These are phyloP conservation scores for Sciurus carolinensis DNA, from an alignment of 2,797 vertebrate species.

Conservation along the genomic window DNA sequence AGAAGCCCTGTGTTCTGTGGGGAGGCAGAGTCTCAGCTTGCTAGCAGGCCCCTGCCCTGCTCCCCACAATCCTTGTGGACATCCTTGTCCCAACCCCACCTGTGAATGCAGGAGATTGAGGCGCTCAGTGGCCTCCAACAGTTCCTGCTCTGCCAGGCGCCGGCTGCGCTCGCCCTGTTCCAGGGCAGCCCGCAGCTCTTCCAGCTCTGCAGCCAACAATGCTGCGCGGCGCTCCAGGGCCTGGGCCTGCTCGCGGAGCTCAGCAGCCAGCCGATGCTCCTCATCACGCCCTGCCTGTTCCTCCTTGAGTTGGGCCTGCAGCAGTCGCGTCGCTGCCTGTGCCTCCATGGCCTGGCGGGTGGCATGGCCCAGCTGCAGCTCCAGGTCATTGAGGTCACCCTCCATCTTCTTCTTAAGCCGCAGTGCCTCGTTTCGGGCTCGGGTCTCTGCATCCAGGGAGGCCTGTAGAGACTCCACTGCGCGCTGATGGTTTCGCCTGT, in stretches of 20 bases:
- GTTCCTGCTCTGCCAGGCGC: constrained; percentile 95
- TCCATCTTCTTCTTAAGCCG: constrained; percentile 97
- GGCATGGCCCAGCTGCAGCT: constrained; percentile 95
- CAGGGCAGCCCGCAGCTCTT: constrained; percentile 93
- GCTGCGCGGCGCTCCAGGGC: constrained; percentile 94
- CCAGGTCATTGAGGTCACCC: constrained; percentile 96
- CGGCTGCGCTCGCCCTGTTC: constrained; percentile 95
- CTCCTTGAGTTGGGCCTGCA: constrained; percentile 96
- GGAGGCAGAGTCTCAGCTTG: constrained; percentile 49
- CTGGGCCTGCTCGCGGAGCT: constrained; percentile 94
- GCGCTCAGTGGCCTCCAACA: constrained; percentile 94
- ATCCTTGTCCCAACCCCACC: constrained; percentile 84
- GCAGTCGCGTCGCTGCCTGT: constrained; percentile 93
- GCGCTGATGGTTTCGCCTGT: constrained; percentile 95
- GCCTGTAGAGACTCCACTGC: constrained; percentile 95
- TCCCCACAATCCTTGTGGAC: rapidly evolving
- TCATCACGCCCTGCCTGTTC: constrained; percentile 95
- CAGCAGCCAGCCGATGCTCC: constrained; percentile 91
- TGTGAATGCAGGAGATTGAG: constrained; percentile 96
- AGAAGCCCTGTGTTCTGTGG: constrained; percentile 94
- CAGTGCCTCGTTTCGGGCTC: constrained; percentile 95
- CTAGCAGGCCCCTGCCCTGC: neutral
- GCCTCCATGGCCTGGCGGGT: constrained; percentile 94
- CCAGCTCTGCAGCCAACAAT: constrained; percentile 93
- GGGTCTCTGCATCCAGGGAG: constrained; percentile 93